Percentiles rank a stretch among this genome's conserved stretches.
Evolutionary conservation across 2,113 vertebrate genomes (phyloP).

Genomic region (Aplodontia rufa): DNA sequence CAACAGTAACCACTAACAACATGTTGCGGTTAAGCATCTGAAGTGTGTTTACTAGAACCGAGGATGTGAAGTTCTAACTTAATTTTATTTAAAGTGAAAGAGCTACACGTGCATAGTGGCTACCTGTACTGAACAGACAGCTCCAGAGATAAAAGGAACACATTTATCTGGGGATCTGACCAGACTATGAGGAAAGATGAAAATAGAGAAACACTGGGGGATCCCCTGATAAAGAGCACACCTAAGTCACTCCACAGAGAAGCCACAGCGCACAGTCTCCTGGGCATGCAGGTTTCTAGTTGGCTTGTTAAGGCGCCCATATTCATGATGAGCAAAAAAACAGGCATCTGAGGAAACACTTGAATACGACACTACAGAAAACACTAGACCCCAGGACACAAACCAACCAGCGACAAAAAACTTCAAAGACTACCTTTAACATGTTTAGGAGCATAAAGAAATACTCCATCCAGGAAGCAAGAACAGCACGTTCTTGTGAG

Average conservation of each 20-base stretch:
- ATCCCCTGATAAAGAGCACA: background rate
- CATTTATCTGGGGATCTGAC: background rate
- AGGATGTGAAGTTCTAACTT: constrained; percentile 1
- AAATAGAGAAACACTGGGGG: background rate
- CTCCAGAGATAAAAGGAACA: background rate
- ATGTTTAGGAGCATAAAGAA: constrained; percentile 4
- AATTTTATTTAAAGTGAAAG: background rate
- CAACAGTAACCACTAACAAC: background rate
- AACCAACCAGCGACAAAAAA: background rate
- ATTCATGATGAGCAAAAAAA: background rate
- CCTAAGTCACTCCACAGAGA: background rate
- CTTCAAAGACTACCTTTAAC: background rate
- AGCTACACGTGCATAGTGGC: background rate
- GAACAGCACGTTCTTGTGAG: background rate
- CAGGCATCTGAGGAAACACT: background rate
- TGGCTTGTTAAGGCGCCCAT: background rate
- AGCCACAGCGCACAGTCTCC: background rate
- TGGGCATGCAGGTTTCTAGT: background rate
- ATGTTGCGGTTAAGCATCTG: background rate
- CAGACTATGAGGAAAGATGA: background rate
- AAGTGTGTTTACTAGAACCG: background rate
- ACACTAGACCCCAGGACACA: constrained; percentile 5
- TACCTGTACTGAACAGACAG: background rate
- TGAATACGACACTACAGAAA: background rate
- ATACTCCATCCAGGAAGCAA: background rate